Evolutionary conservation across 2,113 vertebrate species (phyloP).

Genomic region (Xiphophorus couchianus): DNA sequence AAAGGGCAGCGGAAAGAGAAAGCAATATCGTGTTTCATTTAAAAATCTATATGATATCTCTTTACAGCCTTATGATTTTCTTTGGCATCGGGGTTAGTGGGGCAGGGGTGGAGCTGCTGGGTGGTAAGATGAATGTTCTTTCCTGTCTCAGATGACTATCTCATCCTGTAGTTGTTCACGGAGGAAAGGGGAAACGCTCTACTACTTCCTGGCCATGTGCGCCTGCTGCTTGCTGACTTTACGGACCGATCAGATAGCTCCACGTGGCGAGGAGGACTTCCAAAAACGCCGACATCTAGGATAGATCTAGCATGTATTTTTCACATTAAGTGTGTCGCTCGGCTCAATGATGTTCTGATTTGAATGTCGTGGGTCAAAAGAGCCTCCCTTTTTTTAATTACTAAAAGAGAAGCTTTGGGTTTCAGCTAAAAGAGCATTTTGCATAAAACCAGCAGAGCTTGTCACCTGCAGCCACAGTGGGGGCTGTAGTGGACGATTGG

Average conservation of each 20-base stretch:
- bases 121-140: constrained; percentile 68
- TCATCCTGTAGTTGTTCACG: constrained; percentile 55
- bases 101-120: constrained; percentile 38
- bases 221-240: constrained; percentile 19
- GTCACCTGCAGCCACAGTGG: constrained; percentile 8
- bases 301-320: background rate
- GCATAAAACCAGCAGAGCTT: constrained; percentile 16
- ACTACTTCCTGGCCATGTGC: constrained; percentile 44
- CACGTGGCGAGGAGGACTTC: constrained; percentile 5
- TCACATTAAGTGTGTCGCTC: background rate
- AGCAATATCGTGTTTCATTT: constrained; percentile 76
- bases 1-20: constrained; percentile 58
- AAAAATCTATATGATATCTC: constrained; percentile 76
- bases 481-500: constrained; percentile 2
- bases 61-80: constrained; percentile 74
- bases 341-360: background rate
- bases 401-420: constrained; percentile 3
- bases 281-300: background rate
- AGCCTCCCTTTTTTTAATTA: background rate
- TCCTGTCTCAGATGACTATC: constrained; percentile 65
- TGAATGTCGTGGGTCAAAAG: background rate
- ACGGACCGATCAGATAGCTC: constrained; percentile 24
- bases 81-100: constrained; percentile 50
- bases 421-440: constrained; percentile 23
- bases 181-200: constrained; percentile 38